A percentile compares a stretch with the other conserved stretches of the same genome.
These are phyloP conservation scores for Chlorospingus flavigularis DNA, from an alignment of 2,797 vertebrate species.

Conservation along the genomic window DNA sequence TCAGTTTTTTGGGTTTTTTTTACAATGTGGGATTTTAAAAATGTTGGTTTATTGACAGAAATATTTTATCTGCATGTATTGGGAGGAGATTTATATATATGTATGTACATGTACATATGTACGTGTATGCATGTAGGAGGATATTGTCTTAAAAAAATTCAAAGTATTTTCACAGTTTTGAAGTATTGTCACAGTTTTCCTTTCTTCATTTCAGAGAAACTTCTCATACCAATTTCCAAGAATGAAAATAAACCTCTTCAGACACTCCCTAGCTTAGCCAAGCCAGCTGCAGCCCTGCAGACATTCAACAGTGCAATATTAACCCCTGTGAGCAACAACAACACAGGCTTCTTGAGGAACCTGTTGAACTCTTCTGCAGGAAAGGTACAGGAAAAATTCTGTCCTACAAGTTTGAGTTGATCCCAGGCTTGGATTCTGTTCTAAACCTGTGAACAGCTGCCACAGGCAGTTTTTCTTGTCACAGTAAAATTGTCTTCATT, in stretches of 20 bases:
- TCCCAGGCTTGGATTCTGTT: background rate
- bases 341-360: constrained; percentile 76
- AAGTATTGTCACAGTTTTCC: background rate
- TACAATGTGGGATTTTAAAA: background rate
- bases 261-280: constrained; percentile 71
- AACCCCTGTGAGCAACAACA: constrained; percentile 79
- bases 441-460: background rate
- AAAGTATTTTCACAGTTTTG: fast-evolving
- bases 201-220: constrained; percentile 70
- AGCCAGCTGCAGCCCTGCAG: constrained; percentile 73
- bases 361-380: constrained; percentile 75
- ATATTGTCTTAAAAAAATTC: background rate
- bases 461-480: background rate
- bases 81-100: too few relatives aligned
- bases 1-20: background rate
- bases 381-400: constrained; percentile 64
- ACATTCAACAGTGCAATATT: constrained; percentile 80
- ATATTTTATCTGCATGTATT: background rate
- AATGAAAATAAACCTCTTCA: constrained; percentile 77
- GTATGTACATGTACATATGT: fast-evolving
- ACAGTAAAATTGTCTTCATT: background rate
- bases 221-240: constrained; percentile 66
- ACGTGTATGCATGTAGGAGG: fast-evolving
- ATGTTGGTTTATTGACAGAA: background rate
- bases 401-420: background rate